A percentile compares a stretch with the other conserved stretches of the same genome.
Conservation (phyloP, 37 sponge, comb jelly and placozoan genomes). For the Eunapius fragilis region DNA sequence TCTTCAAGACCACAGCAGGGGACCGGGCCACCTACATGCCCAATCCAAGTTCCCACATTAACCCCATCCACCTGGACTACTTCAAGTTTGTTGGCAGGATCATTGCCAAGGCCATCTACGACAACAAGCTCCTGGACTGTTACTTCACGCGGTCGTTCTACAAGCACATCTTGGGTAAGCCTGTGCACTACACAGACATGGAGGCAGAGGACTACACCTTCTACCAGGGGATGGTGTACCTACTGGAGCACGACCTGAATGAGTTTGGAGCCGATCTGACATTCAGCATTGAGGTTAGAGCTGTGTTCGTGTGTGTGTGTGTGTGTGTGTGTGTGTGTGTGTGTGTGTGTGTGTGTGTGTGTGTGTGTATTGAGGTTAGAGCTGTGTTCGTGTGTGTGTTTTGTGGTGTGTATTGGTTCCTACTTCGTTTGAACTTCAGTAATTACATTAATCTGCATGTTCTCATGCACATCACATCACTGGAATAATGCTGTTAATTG, state of each 20-base stretch:
- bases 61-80: conserved; percentile 93
- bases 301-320: too few species aligned
- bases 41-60: conserved; percentile 90
- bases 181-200: conserved; percentile 96
- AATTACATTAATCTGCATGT: not conserved
- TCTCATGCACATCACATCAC: too few species aligned
- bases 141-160: conserved; percentile 99
- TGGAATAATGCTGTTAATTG: too few species aligned
- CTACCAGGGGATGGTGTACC: conserved; percentile 96
- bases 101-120: conserved; percentile 98
- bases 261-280: conserved; percentile 85
- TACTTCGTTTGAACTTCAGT: too few species aligned
- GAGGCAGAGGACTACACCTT: conserved; percentile 97
- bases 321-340: too few species aligned
- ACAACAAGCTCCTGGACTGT: conserved; percentile 97
- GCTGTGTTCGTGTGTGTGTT: not conserved
- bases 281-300: too few species aligned
- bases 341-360: too few species aligned
- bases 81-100: conserved; percentile 97
- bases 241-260: conserved; percentile 90
- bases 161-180: conserved; percentile 98
- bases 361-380: conserved; percentile 90
- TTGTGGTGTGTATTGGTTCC: too few species aligned
- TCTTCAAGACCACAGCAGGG: conserved; percentile 93
- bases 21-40: conserved; percentile 95